Evolutionary conservation across 2,113 vertebrate species (phyloP).

Genomic region (Coreoperca whiteheadi): DNA sequence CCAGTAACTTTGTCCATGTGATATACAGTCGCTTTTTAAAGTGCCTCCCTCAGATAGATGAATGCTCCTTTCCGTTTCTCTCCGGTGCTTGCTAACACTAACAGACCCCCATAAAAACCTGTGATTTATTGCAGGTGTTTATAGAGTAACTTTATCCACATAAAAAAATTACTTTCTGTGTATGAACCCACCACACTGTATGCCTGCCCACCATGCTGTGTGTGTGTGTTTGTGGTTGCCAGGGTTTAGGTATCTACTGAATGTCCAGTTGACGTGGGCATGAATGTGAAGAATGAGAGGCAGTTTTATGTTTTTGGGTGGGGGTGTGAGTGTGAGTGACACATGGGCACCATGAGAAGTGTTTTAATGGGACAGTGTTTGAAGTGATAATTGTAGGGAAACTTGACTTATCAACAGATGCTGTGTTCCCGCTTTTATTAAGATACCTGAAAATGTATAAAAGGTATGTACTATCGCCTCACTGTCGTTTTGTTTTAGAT

Average conservation of each 20-base stretch:
- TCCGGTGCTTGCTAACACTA: background rate
- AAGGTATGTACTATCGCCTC: background rate
- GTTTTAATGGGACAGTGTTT: background rate
- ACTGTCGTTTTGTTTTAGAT: background rate
- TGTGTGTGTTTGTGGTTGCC: constrained; percentile 32
- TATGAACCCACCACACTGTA: constrained; percentile 20
- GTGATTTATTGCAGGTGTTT: constrained; percentile 48
- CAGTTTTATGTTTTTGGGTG: constrained; percentile 45
- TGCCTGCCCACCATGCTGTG: constrained; percentile 1
- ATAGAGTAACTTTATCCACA: constrained; percentile 17
- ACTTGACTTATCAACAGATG: constrained; percentile 11
- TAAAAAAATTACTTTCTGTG: constrained; percentile 28
- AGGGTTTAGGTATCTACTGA: constrained; percentile 43
- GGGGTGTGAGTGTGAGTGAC: constrained; percentile 16
- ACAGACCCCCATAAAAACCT: background rate
- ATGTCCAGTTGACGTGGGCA: constrained; percentile 56
- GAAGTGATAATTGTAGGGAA: background rate
- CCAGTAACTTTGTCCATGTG: background rate
- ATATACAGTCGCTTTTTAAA: background rate
- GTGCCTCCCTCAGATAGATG: no score
- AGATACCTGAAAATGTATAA: background rate
- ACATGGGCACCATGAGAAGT: background rate
- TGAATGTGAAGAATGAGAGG: constrained; percentile 63
- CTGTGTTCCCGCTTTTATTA: background rate
- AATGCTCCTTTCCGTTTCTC: background rate